Evolutionary conservation across 1,140 invertebrate genomes (phyloP).

Genomic region (Aphaenogaster floridana): DNA sequence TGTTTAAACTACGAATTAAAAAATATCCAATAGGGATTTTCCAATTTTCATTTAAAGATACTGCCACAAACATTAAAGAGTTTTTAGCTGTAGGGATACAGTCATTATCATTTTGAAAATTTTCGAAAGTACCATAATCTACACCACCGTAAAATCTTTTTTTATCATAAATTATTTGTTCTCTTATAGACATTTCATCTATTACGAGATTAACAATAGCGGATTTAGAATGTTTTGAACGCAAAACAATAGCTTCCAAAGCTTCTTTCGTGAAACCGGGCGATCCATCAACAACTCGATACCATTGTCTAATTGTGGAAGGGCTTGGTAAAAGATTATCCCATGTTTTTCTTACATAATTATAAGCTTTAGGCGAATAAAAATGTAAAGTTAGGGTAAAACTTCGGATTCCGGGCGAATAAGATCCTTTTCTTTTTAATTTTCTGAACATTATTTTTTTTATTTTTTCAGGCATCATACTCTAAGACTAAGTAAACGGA

Average conservation of each 20-base stretch:
- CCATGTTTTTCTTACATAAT: neutral
- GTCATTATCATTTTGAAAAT: neutral
- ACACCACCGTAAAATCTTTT: neutral
- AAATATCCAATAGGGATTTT: neutral
- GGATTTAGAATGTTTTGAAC: neutral
- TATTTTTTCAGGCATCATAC: too few relatives aligned
- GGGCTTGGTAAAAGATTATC: neutral
- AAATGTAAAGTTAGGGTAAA: neutral
- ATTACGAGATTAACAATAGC: neutral
- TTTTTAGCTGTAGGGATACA: neutral
- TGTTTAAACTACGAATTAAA: neutral
- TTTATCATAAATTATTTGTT: neutral
- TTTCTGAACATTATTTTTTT: too few relatives aligned
- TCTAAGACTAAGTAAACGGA: too few relatives aligned
- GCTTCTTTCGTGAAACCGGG: neutral
- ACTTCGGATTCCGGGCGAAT: neutral
- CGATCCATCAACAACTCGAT: neutral
- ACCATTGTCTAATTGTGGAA: neutral
- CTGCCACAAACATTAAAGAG: neutral
- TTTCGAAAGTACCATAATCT: neutral
- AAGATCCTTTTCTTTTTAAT: too few relatives aligned
- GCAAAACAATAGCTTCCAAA: neutral
- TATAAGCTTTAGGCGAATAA: constrained; percentile 1
- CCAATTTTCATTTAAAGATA: neutral
- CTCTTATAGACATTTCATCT: neutral